Evolutionary conservation across 2,797 vertebrate species (phyloP).

Genomic region (Muraenolepis orangiensis): DNA sequence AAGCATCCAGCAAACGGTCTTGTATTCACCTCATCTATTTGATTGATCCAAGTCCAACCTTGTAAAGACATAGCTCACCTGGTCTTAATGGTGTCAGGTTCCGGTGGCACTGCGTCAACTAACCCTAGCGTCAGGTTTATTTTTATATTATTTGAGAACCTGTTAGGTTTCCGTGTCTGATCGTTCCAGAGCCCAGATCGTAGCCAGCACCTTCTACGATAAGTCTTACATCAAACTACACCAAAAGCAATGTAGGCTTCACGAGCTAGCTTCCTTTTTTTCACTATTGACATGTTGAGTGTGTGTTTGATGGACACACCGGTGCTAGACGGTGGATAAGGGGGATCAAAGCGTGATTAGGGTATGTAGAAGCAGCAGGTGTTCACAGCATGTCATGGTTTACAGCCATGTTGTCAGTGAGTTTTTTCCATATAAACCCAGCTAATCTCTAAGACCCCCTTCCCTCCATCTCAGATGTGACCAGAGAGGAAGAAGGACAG

Average conservation of each 20-base stretch:
- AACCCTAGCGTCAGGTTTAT: background rate
- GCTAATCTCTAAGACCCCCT: background rate
- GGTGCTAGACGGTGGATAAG: background rate
- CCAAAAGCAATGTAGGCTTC: background rate
- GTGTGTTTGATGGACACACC: background rate
- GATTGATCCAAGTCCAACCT: background rate
- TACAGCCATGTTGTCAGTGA: background rate
- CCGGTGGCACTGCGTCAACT: background rate
- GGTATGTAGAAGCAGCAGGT: background rate
- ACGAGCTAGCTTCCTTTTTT: background rate
- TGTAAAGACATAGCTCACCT: background rate
- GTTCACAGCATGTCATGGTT: background rate
- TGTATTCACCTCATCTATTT: too few relatives aligned
- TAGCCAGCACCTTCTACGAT: too few relatives aligned
- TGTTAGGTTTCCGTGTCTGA: background rate
- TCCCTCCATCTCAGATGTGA: too few relatives aligned
- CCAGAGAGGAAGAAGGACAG: too few relatives aligned
- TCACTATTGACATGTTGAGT: background rate
- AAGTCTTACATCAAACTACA: too few relatives aligned
- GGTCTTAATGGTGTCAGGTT: background rate
- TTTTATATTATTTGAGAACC: too few relatives aligned
- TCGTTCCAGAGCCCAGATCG: background rate
- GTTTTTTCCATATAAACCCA: background rate
- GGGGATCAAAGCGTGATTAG: background rate
- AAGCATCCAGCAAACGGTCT: background rate